Conservation (phyloP, 2,797 vertebrate species). For the Podargus strigoides region DNA sequence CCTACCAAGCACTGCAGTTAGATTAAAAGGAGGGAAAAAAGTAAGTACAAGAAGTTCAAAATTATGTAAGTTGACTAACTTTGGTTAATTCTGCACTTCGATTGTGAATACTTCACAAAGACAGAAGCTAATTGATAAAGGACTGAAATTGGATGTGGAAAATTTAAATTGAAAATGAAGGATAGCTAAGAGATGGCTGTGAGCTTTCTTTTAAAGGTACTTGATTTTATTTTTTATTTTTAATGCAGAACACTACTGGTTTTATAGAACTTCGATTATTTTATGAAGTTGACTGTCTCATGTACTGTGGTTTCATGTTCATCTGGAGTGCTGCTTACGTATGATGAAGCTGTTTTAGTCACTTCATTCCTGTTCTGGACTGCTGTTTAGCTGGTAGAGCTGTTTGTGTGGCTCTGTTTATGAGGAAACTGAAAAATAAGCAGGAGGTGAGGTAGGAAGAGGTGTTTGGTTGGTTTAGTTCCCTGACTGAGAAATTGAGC, state of each 20-base stretch:
- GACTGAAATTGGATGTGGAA: neutral
- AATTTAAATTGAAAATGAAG: constrained; percentile 36
- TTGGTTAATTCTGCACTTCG: constrained; percentile 35
- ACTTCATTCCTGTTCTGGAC: neutral
- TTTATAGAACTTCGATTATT: neutral
- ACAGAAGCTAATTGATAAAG: neutral
- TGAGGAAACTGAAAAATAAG: neutral
- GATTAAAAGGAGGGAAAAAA: neutral
- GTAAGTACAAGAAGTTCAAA: constrained; percentile 10
- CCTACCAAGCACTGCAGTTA: constrained; percentile 38
- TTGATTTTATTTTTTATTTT: constrained; percentile 9
- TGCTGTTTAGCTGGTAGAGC: neutral
- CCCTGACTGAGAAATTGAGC: neutral
- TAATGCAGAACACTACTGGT: constrained; percentile 11
- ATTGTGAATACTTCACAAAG: constrained; percentile 37
- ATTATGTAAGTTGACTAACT: neutral
- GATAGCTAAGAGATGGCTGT: constrained; percentile 40
- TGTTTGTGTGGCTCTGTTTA: neutral
- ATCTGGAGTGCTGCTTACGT: neutral
- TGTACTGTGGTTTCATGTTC: constrained; percentile 1
- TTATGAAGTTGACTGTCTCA: neutral
- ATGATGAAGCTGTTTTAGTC: neutral
- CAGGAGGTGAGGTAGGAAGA: neutral
- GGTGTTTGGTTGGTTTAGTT: neutral
- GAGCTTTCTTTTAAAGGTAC: constrained; percentile 44